Evolutionary conservation across 2,113 vertebrate species (phyloP).

Genomic region (Hippocampus comes): DNA sequence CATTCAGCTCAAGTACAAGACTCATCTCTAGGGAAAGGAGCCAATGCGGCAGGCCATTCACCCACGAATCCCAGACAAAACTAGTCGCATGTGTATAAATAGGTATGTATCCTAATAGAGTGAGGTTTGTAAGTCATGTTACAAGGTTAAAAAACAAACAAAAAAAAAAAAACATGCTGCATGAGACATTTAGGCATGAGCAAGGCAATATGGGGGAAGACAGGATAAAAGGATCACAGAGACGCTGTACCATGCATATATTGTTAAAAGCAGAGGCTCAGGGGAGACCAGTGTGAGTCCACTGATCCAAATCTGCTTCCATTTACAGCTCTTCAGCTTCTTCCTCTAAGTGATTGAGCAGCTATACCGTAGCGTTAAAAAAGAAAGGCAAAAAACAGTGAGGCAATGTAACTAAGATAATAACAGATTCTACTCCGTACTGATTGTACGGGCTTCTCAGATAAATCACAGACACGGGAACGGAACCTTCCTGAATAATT

Average conservation of each 20-base stretch:
- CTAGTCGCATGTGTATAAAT: constrained; percentile 23
- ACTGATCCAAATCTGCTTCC: constrained; percentile 11
- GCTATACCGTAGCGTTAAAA: background rate
- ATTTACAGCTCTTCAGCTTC: constrained; percentile 19
- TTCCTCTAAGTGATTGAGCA: constrained; percentile 11
- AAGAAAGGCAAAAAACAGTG: background rate
- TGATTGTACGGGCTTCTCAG: constrained; percentile 29
- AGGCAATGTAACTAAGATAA: constrained; percentile 11
- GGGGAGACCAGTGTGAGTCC: background rate
- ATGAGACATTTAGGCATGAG: background rate
- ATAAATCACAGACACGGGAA: constrained; percentile 20
- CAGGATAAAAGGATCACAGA: constrained; percentile 4
- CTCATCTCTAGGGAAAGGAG: constrained; percentile 54
- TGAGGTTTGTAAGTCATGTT: background rate
- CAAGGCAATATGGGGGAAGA: background rate
- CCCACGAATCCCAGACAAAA: constrained; percentile 49
- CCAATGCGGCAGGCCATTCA: constrained; percentile 45
- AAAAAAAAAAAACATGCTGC: background rate
- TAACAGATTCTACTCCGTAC: constrained; percentile 23
- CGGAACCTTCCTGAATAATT: constrained; percentile 32
- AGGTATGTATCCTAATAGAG: background rate
- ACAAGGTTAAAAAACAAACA: background rate
- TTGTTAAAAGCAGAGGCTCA: constrained; percentile 5
- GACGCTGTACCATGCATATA: background rate
- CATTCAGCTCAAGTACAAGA: constrained; percentile 63